Percentiles rank a stretch among this genome's conserved stretches.
These are phyloP conservation scores for Emydura subglobosa DNA, from an alignment of 2,113 vertebrate species.

Conservation along the genomic window DNA sequence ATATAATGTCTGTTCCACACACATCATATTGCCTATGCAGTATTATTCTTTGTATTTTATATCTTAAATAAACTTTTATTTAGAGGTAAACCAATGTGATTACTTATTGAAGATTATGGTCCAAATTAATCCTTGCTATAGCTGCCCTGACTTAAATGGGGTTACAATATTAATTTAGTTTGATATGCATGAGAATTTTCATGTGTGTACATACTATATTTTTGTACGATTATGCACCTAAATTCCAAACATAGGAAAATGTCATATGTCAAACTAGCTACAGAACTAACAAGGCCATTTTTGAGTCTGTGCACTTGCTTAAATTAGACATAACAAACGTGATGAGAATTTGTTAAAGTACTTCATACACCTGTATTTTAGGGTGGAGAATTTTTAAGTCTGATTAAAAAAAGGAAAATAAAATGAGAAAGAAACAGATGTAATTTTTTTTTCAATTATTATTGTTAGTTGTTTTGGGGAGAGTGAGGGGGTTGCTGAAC, in stretches of 20 bases:
- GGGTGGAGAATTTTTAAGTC: not conserved
- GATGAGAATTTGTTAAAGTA: not conserved
- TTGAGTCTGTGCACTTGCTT: not conserved
- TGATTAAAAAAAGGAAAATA: not conserved
- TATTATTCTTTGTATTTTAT: not conserved
- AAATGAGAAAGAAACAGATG: no score
- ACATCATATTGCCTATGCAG: not conserved
- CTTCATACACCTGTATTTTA: accelerated
- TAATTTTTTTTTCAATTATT: not conserved
- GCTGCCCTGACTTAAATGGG: not conserved
- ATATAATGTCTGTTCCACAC: not conserved
- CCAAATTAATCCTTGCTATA: accelerated
- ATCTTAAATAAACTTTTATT: not conserved
- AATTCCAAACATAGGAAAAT: not conserved
- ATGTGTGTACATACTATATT: not conserved
- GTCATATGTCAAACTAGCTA: not conserved
- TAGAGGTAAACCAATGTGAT: not conserved
- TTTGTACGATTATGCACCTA: not conserved
- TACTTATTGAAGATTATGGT: not conserved
- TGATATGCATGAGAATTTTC: not conserved
- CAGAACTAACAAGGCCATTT: not conserved
- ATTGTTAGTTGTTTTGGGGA: not conserved
- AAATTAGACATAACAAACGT: accelerated
- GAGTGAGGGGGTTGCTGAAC: not conserved
- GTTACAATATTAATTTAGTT: accelerated